Evolutionary conservation across 2,113 vertebrate genomes (phyloP).

Genomic region (Egretta garzetta): DNA sequence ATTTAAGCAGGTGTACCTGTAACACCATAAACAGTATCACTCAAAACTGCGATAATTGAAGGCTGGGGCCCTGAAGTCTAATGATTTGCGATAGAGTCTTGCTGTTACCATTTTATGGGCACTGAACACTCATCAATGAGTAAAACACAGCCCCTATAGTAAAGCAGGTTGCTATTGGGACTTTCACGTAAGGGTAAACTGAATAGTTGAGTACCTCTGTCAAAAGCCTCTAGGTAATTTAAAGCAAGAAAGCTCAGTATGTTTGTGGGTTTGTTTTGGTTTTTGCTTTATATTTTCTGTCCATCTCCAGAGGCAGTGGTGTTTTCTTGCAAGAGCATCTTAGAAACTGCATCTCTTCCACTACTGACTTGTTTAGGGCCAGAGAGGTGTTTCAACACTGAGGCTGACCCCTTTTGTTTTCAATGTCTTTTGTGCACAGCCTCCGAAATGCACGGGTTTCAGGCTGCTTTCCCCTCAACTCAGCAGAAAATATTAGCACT

Average conservation of each 20-base stretch:
- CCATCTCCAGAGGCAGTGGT: background rate
- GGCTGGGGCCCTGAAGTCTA: background rate
- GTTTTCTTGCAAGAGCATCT: background rate
- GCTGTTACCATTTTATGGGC: background rate
- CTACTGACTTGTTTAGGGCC: background rate
- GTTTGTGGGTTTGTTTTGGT: background rate
- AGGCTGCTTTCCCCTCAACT: conserved; percentile 25
- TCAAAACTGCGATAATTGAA: background rate
- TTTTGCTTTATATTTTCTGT: background rate
- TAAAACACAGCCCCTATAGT: background rate
- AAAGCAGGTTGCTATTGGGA: background rate
- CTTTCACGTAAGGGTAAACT: background rate
- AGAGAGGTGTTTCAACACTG: background rate
- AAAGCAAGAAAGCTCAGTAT: background rate
- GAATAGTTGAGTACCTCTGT: background rate
- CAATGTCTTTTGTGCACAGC: background rate
- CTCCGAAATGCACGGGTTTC: background rate
- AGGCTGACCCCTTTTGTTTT: conserved; percentile 13
- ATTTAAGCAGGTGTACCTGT: background rate
- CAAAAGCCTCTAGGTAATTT: background rate
- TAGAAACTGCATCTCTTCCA: background rate
- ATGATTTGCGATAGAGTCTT: background rate
- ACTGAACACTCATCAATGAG: background rate
- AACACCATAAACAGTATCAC: background rate
- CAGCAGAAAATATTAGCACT: conserved; percentile 35